Percentiles rank a stretch among this genome's conserved stretches.
phyloP scores from a whole-genome alignment of 2,113 vertebrate species.

The Xiphias gladius region DNA sequence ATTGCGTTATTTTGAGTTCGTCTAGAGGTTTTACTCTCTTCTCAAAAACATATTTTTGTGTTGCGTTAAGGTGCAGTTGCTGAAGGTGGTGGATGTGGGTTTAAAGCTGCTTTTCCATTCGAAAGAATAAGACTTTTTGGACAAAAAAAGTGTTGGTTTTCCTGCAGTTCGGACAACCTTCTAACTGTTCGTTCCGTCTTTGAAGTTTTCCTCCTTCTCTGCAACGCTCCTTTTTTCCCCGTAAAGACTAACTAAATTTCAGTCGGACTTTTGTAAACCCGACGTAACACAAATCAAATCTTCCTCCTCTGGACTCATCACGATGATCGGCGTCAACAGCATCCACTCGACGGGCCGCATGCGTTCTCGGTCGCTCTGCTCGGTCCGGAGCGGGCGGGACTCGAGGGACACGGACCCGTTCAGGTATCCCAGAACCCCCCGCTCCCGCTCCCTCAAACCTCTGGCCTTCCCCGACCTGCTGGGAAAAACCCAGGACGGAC shows the following conservation, averaged over 20 bases:
- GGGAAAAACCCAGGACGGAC: slow-evolving; percentile 85
- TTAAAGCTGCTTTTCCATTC: too few relatives aligned
- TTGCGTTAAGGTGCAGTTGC: too few relatives aligned
- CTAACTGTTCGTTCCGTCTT: neutral
- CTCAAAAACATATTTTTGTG: too few relatives aligned
- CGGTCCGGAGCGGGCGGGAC: slow-evolving; percentile 92
- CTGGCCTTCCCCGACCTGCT: slow-evolving; percentile 95
- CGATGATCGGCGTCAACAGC: slow-evolving; percentile 96
- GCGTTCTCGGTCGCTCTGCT: slow-evolving; percentile 93
- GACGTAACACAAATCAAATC: neutral
- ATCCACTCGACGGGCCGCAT: slow-evolving; percentile 92
- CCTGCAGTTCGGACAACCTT: neutral
- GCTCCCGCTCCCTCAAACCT: slow-evolving; percentile 94
- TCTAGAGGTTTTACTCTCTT: neutral
- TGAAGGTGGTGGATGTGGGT: too few relatives aligned
- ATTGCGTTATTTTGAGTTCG: neutral
- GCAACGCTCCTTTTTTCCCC: neutral
- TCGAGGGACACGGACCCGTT: slow-evolving; percentile 91
- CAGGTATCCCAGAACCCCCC: slow-evolving; percentile 92
- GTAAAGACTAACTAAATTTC: neutral
- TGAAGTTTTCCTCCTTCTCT: neutral
- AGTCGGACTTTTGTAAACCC: neutral
- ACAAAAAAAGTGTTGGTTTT: too few relatives aligned
- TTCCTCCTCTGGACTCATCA: neutral
- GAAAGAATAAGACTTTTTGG: too few relatives aligned